phyloP scores from a whole-genome alignment of 2,888 invertebrate genomes.

The Lepidocyrtoides sp. region DNA sequence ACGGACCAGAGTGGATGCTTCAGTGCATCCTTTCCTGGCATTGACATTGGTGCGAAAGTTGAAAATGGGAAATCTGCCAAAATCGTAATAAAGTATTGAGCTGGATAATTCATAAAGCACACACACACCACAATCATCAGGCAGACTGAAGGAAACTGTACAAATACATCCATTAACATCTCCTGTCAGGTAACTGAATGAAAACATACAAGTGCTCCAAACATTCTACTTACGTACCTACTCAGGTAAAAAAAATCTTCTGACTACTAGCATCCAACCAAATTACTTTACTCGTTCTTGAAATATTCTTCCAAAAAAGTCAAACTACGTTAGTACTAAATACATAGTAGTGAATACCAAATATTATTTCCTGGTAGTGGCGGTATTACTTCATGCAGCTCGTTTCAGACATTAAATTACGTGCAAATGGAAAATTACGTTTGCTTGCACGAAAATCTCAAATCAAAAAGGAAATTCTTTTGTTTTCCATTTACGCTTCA shows the following conservation, averaged over 20 bases:
- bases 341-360: no score
- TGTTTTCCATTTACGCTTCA: neutral
- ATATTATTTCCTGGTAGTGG: no score
- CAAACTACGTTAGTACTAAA: no score
- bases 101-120: constrained; percentile 21
- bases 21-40: constrained; percentile 15
- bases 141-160: neutral
- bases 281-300: neutral
- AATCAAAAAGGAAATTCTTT: neutral
- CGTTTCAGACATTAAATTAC: neutral
- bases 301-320: no score
- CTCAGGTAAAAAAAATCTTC: no score
- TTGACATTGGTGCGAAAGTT: constrained; percentile 54
- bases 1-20: neutral
- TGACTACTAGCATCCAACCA: no score
- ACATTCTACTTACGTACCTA: neutral
- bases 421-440: neutral
- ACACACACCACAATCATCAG: neutral
- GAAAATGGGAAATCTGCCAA: constrained; percentile 63
- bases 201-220: constrained; percentile 37
- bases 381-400: neutral
- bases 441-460: neutral
- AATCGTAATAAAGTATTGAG: constrained; percentile 28
- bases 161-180: neutral
- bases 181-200: constrained; percentile 14